Conservation (phyloP, 2,113 vertebrate species). For the Dascyllus trimaculatus region DNA sequence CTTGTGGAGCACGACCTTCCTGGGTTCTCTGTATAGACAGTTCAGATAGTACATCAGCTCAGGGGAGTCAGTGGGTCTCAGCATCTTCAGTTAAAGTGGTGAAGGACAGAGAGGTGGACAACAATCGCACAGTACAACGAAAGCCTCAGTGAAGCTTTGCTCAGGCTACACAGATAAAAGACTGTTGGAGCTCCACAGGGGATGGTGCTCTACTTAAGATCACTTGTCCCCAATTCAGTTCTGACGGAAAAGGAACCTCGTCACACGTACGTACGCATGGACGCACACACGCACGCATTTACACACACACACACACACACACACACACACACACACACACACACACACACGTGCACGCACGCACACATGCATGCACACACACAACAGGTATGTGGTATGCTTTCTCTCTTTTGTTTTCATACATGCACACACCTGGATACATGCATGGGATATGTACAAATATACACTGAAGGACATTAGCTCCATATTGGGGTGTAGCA, state of each 20-base stretch:
- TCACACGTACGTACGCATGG: constrained; percentile 21
- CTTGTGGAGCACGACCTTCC: constrained; percentile 96
- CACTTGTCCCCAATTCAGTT: constrained; percentile 80
- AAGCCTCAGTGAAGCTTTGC: constrained; percentile 46
- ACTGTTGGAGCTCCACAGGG: constrained; percentile 73
- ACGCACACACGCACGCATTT: constrained; percentile 1
- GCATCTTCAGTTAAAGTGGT: constrained; percentile 68
- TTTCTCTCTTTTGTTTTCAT: too few species aligned
- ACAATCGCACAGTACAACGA: constrained; percentile 1
- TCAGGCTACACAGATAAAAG: constrained; percentile 49
- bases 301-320: constrained; percentile 15
- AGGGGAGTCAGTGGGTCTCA: constrained; percentile 75
- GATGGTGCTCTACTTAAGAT: constrained; percentile 83
- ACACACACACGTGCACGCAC: background rate
- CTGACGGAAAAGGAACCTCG: constrained; percentile 62
- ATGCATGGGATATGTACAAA: too few species aligned
- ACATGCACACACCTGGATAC: too few species aligned
- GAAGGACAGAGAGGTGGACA: constrained; percentile 29
- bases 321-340: background rate
- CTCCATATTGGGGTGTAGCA: background rate
- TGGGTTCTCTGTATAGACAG: constrained; percentile 93
- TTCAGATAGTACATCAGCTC: constrained; percentile 85
- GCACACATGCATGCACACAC: background rate
- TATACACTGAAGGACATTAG: too few species aligned
- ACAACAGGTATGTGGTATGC: background rate